Base-by-base conservation (phyloP, 2,797 vertebrate species). In the Moxostoma hubbsi region DNA sequence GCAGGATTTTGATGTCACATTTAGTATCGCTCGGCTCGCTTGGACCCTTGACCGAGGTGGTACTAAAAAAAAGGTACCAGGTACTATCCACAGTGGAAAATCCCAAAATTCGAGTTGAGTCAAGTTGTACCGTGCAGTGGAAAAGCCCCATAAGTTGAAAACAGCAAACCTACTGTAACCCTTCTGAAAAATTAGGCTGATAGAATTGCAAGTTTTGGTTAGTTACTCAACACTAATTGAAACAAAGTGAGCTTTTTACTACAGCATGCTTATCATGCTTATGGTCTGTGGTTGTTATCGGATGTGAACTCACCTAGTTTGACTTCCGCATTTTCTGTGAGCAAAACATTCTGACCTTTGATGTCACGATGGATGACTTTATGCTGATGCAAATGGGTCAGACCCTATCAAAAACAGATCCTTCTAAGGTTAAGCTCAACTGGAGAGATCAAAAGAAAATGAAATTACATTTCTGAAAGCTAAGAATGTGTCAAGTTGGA, bases 361-460 rank as follows among this genome's bases (percentile, higher is more conserved):
- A 99, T 99, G 79, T 99, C 97, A 83, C 97, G 93, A 88, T 98
- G 97, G 93, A 99, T 98, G 90, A 99, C 97, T 92, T 98, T 98
- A 91, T 99, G 97, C 90, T 98, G 97, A 91, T 99, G 97, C 81
- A 99, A 96, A 86, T 99, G 97, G 88, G 97, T 98, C 92, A 99
- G 92, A 85, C 97, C 97, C 97, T 99, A 88, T 1, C n/a, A 80
- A 45, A 67, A 57, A 71, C 16, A 63, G 7, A 77, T 61, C 24
- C 13, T 43, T 45, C 15, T 57, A 49, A 55, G 9, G 61, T 72
- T 72, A 49, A n/a, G 11, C 57, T 63, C 36, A 53, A 46, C 36
- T 36, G 36, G 36, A 5, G n/a, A 46, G 51, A 13, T 67, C 15
- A 66, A 51, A 55, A 64, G 15, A 50, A 9, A 15, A 7, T 57